Percentiles rank a stretch among this genome's conserved stretches.
Evolutionary conservation across 2,888 invertebrate species (phyloP).

Genomic region (Drosophila acutilabella): DNA sequence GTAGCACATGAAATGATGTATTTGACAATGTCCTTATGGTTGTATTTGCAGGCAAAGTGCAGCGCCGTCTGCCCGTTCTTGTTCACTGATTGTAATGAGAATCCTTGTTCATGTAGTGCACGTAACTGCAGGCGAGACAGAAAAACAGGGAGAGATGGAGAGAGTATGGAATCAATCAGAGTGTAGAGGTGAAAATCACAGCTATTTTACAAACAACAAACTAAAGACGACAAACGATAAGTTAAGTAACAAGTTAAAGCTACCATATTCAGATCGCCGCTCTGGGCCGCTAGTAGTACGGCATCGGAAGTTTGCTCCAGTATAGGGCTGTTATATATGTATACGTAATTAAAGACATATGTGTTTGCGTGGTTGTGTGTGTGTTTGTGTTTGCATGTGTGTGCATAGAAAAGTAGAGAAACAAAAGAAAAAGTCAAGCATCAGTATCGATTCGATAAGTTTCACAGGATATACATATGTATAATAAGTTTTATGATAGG

Average conservation of each 20-base stretch:
- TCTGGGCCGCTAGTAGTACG: slow-evolving; percentile 93
- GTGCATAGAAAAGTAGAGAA: slow-evolving; percentile 48
- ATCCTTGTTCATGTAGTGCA: slow-evolving; percentile 93
- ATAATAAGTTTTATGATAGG: slow-evolving; percentile 12
- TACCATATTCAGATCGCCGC: slow-evolving; percentile 92
- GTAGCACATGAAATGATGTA: slow-evolving; percentile 95
- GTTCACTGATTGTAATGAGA: slow-evolving; percentile 93
- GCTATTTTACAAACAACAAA: neutral
- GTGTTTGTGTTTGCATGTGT: slow-evolving; percentile 43
- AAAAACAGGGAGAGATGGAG: neutral
- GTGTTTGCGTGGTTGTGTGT: slow-evolving; percentile 25
- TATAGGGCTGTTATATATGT: slow-evolving; percentile 87
- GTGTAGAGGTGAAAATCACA: no score
- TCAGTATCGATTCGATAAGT: slow-evolving; percentile 54
- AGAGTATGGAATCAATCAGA: neutral
- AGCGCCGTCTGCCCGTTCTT: slow-evolving; percentile 94
- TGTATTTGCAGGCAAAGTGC: slow-evolving; percentile 94
- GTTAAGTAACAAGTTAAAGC: slow-evolving; percentile 36
- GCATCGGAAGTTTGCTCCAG: slow-evolving; percentile 93
- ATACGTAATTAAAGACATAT: slow-evolving; percentile 10
- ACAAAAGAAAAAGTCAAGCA: slow-evolving; percentile 57
- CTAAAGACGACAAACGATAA: slow-evolving; percentile 1
- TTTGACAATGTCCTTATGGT: slow-evolving; percentile 95
- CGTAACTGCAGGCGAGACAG: slow-evolving; percentile 88
- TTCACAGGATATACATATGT: slow-evolving; percentile 11